Evolutionary conservation across 2,888 invertebrate species (phyloP).

Genomic region (Falcaria lacertinaria): DNA sequence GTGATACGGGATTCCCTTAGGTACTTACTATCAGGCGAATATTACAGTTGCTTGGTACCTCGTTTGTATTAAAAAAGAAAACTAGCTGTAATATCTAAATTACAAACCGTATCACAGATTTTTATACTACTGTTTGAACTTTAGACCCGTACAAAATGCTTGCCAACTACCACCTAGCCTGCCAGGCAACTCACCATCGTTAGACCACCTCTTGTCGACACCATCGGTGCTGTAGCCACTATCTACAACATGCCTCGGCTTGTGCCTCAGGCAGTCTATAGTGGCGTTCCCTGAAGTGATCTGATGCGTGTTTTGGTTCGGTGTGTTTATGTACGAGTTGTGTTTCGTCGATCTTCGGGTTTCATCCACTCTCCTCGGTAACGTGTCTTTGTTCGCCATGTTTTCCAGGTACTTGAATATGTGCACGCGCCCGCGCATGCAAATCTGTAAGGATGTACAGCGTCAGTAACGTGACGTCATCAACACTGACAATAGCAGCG

Average conservation of each 20-base stretch:
- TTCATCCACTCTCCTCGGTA: constrained; percentile 71
- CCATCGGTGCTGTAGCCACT: constrained; percentile 95
- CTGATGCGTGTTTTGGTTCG: constrained; percentile 52
- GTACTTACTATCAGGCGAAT: too few relatives aligned
- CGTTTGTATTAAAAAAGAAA: too few relatives aligned
- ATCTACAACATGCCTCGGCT: constrained; percentile 87
- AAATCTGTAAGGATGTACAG: constrained; percentile 79
- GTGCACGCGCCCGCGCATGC: constrained; percentile 95
- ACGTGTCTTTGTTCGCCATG: constrained; percentile 86
- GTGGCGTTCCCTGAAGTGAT: constrained; percentile 70
- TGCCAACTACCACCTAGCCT: too few relatives aligned
- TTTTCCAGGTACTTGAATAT: constrained; percentile 96
- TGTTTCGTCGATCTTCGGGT: constrained; percentile 67
- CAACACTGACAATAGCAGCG: too few relatives aligned
- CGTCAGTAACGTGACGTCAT: not conserved
- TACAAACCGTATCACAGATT: too few relatives aligned
- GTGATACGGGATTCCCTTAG: too few relatives aligned
- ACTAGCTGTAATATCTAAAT: too few relatives aligned
- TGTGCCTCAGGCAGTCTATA: constrained; percentile 70
- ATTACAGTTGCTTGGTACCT: too few relatives aligned
- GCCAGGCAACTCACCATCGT: constrained; percentile 83
- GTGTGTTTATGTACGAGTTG: constrained; percentile 58
- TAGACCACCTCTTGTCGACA: constrained; percentile 90
- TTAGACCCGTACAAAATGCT: too few relatives aligned
- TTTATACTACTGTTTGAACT: too few relatives aligned